Conservation (phyloP, 2,888 invertebrate genomes). For the Xanthorhoe designata region DNA sequence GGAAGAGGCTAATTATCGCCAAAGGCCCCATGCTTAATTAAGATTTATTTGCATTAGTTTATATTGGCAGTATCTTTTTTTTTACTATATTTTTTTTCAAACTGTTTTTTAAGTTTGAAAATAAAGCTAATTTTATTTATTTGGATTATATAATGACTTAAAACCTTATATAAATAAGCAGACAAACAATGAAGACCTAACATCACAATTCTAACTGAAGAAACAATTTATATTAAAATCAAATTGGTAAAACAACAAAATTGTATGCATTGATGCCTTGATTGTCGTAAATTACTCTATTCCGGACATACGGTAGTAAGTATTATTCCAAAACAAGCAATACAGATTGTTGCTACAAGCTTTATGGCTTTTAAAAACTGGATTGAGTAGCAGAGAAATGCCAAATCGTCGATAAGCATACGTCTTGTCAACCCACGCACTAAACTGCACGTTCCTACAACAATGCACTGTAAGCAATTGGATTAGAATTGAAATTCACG, state of each 20-base stretch:
- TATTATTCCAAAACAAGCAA: slow-evolving; percentile 65
- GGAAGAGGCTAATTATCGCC: too few species aligned
- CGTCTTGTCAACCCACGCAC: slow-evolving; percentile 79
- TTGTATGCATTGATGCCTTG: slow-evolving; percentile 20
- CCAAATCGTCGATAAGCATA: slow-evolving; percentile 81
- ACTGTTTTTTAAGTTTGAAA: too few species aligned
- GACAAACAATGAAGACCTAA: too few species aligned
- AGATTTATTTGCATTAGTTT: too few species aligned
- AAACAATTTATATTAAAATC: too few species aligned
- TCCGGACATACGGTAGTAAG: slow-evolving; percentile 46
- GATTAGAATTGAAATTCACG: slow-evolving; percentile 50
- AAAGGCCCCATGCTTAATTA: too few species aligned
- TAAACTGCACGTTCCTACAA: slow-evolving; percentile 23
- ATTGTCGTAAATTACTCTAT: slow-evolving; percentile 37
- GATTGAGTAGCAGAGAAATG: slow-evolving; percentile 83
- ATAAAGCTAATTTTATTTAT: too few species aligned
- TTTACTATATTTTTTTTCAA: too few species aligned
- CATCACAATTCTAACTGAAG: too few species aligned
- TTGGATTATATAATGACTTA: too few species aligned
- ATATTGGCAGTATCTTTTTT: too few species aligned
- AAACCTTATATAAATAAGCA: too few species aligned
- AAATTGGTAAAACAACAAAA: not conserved
- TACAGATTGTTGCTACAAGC: slow-evolving; percentile 77
- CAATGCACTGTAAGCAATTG: slow-evolving; percentile 51
- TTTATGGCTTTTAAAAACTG: slow-evolving; percentile 80